phyloP scores from a whole-genome alignment of 2,113 vertebrate species.

The Eretmochelys imbricata region DNA sequence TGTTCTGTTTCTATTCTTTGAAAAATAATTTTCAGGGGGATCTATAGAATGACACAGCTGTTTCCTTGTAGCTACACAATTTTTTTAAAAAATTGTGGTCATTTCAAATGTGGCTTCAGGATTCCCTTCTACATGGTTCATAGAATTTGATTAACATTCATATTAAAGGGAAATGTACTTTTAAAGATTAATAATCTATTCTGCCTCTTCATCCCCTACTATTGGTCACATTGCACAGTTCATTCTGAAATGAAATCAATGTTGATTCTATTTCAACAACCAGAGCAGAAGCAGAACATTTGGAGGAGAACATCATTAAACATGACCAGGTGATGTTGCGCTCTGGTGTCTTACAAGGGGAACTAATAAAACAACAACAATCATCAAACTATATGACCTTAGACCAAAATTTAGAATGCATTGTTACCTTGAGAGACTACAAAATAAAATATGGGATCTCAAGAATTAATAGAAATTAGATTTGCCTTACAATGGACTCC shows the following conservation, averaged over 20 bases:
- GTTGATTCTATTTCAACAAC: neutral
- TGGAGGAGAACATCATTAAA: neutral
- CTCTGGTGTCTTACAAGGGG: slow-evolving; percentile 11
- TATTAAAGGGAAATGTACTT: slow-evolving; percentile 1
- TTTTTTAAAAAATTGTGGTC: neutral
- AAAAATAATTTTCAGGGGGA: neutral
- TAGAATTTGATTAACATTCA: neutral
- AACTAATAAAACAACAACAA: slow-evolving; percentile 27
- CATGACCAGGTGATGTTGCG: neutral
- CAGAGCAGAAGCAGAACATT: slow-evolving; percentile 7
- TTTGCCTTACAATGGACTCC: neutral
- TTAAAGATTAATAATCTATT: neutral
- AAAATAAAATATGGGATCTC: neutral
- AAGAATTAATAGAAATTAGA: slow-evolving; percentile 8
- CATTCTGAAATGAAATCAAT: neutral
- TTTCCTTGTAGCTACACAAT: neutral
- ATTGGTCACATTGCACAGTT: neutral
- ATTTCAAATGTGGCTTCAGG: neutral
- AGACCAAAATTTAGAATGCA: neutral
- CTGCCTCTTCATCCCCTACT: neutral
- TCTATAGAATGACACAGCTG: neutral
- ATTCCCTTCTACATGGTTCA: neutral
- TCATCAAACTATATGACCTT: neutral
- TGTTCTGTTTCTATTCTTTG: neutral
- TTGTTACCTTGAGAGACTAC: neutral